Evolutionary conservation across 37 sponge, comb jelly and placozoan genomes (phyloP), one percentile per base, ranked within the genome.

Genomic region (Axinella damicornis): DNA sequence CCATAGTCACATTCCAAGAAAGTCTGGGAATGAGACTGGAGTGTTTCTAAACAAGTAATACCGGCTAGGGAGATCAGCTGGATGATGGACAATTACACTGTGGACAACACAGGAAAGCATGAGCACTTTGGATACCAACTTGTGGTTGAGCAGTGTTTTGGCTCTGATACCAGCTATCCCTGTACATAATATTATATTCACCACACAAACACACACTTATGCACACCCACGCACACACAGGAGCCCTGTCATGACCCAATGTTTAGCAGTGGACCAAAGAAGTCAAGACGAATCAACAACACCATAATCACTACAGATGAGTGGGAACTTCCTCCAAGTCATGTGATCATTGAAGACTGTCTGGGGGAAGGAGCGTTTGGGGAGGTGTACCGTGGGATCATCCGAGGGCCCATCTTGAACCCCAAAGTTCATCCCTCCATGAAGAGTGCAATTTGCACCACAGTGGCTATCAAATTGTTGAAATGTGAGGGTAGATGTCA

Each of bases 301-400:
- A 9, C 9, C 9, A 9, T 9, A 46, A 46, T 46, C 46, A 46
- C 46, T 9, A 46, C 46, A 12, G 94, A 93, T 32, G 91, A 93
- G 54, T 93, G 94, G 94, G 94, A 93, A 56, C 0, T 93, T 24
- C 37, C 86, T 58, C 78, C 91, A 0, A 69, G 40, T 31, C 74
- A 88, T 38, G 71, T 94, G 24, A 58, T 85, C 16, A 64, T 94
- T 35, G 85, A 88, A 25, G 60, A 82, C 19, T 53, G 38, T 14
- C 76, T 94, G 0, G 95, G 95, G 13, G 88, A 91, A 34, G 95
- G 95, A 0, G 85, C 80, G 6, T 94, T 94, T 85, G 95, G 95
- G 21, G 92, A 91, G 57, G 95, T 94, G 33, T 91, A 77, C 70
- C 88, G 84, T 76, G 95, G 87, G 17, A 57, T 66, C 21, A n/a